These are phyloP conservation scores for Frankliniella fusca DNA, from an alignment of 2,888 invertebrate species.

Conservation along the genomic window DNA sequence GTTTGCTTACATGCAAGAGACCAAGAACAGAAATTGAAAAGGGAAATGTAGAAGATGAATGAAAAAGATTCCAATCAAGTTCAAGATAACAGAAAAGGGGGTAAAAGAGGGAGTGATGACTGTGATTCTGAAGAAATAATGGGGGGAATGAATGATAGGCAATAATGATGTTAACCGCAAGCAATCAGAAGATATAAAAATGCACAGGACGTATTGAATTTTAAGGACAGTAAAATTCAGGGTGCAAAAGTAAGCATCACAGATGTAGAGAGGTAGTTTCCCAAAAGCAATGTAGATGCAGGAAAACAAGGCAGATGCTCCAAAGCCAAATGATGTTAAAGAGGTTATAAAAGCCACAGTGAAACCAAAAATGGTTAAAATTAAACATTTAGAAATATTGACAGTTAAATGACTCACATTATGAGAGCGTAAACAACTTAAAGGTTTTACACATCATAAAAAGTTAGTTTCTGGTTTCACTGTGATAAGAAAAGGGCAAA, in stretches of 20 bases:
- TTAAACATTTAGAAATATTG: background rate
- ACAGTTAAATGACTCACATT: background rate
- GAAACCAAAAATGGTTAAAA: background rate
- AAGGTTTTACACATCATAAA: background rate
- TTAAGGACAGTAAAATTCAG: no score
- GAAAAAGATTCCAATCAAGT: no score
- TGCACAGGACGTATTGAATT: no score
- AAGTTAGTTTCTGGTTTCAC: background rate
- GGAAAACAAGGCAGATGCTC: background rate
- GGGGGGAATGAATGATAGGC: no score
- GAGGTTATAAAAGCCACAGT: constrained; percentile 16
- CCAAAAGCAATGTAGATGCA: background rate
- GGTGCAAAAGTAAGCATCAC: background rate
- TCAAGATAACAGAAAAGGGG: no score
- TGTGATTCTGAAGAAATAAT: no score
- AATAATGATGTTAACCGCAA: no score
- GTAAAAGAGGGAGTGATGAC: no score
- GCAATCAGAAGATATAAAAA: no score
- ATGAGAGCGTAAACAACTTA: background rate
- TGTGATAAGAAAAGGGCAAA: constrained; percentile 10
- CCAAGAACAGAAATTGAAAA: no score
- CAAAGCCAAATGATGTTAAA: background rate
- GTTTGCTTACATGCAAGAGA: no score
- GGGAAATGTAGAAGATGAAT: no score
- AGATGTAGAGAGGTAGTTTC: background rate